Percentiles rank a stretch among this genome's conserved stretches.
Evolutionary conservation across 1,140 invertebrate genomes (phyloP).

Genomic region (Venustaconcha ellipsiformis): DNA sequence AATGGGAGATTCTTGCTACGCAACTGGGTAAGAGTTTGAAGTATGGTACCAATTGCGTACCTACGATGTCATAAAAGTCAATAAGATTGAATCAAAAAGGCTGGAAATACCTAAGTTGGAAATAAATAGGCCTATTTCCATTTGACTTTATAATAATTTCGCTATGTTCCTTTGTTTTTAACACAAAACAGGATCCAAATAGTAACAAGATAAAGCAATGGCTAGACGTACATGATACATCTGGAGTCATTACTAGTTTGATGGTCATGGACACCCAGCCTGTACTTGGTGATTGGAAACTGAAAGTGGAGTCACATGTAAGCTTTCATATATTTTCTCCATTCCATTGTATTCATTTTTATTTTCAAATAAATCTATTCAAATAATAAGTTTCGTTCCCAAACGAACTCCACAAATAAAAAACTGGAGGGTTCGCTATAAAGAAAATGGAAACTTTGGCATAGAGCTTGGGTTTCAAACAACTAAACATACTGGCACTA

Average conservation of each 20-base stretch:
- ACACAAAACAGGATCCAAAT: slow-evolving; percentile 41
- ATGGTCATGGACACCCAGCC: slow-evolving; percentile 43
- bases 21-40: not conserved
- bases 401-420: too few species aligned
- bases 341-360: too few species aligned
- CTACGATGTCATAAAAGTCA: not conserved
- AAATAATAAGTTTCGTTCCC: too few species aligned
- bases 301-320: slow-evolving; percentile 45
- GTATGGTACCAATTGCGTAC: not conserved
- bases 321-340: slow-evolving; percentile 3
- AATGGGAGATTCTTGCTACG: too few species aligned
- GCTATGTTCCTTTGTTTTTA: not conserved
- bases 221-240: slow-evolving; percentile 19
- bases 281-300: slow-evolving; percentile 51
- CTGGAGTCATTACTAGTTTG: slow-evolving; percentile 42
- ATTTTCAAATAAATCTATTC: too few species aligned
- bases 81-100: not conserved
- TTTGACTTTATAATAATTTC: not conserved
- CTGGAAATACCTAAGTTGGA: not conserved
- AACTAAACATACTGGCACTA: too few species aligned
- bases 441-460: too few species aligned
- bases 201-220: slow-evolving; percentile 53
- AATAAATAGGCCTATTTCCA: not conserved
- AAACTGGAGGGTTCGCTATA: too few species aligned
- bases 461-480: too few species aligned